These are phyloP conservation scores for Parus major DNA, from an alignment of 2,113 vertebrate genomes.

Conservation along the genomic window DNA sequence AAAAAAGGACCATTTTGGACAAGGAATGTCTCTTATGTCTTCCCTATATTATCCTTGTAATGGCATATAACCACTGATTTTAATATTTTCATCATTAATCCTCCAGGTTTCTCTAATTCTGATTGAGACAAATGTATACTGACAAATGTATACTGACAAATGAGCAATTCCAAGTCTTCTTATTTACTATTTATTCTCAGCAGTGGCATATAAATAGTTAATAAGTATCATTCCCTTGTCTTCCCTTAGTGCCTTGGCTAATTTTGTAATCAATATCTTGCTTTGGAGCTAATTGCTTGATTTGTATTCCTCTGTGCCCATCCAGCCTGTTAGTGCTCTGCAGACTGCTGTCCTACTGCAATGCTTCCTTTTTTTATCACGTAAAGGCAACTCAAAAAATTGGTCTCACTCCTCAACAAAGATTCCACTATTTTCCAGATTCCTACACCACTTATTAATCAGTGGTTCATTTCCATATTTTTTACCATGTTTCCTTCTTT, in stretches of 20 bases:
- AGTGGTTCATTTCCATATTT: neutral
- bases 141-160: neutral
- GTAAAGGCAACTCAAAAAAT: neutral
- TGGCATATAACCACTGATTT: neutral
- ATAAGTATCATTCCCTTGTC: neutral
- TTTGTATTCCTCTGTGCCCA: neutral
- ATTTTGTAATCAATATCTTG: constrained; percentile 29
- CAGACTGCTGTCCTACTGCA: neutral
- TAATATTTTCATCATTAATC: neutral
- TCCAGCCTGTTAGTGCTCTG: neutral
- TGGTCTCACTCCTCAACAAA: neutral
- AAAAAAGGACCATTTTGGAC: neutral
- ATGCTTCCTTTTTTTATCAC: neutral
- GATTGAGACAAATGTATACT: neutral
- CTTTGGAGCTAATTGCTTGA: neutral
- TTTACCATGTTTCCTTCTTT: neutral
- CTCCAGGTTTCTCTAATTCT: neutral
- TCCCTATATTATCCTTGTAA: neutral
- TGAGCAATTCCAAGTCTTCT: neutral
- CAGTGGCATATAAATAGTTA: constrained; percentile 21
- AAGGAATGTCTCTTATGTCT: neutral
- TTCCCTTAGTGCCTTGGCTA: neutral
- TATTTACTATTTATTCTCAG: neutral
- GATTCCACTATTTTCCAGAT: neutral
- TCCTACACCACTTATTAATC: neutral